Conservation (phyloP, 2,113 vertebrate genomes). For the Pelmatolapia mariae region DNA sequence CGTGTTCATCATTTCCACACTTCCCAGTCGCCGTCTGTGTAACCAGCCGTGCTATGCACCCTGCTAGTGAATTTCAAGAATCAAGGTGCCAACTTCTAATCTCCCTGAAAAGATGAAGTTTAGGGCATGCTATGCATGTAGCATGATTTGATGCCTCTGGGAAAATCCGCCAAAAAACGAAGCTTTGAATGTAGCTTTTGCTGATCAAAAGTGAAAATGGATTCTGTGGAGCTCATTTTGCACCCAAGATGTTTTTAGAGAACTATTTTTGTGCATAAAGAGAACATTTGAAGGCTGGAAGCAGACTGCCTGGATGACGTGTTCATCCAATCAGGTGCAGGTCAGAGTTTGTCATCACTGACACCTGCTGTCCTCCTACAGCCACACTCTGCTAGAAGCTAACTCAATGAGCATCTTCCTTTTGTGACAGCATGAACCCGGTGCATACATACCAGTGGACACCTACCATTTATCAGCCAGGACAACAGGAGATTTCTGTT, state of each 20-base stretch:
- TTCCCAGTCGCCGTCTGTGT: not conserved
- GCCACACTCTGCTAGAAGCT: not conserved
- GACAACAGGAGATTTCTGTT: not conserved
- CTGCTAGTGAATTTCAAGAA: not conserved
- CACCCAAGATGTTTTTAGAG: accelerated
- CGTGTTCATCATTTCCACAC: not conserved
- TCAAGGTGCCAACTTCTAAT: not conserved
- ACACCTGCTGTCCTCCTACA: not conserved
- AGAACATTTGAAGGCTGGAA: not conserved
- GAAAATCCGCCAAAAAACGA: accelerated
- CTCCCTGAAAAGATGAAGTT: not conserved
- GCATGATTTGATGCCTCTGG: not conserved
- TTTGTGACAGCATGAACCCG: not conserved
- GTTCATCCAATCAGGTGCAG: not conserved
- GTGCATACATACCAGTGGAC: not conserved
- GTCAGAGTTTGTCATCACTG: not conserved
- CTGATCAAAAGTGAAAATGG: accelerated
- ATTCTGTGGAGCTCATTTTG: not conserved
- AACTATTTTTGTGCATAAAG: not conserved
- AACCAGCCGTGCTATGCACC: accelerated
- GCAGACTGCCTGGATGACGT: not conserved
- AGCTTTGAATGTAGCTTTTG: not conserved
- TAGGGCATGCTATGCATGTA: not conserved
- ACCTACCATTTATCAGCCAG: not conserved
- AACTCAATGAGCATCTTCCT: not conserved